Percentiles rank a stretch among this genome's conserved stretches.
Conservation (phyloP, 2,113 vertebrate genomes). For the Uropsilus gracilis region DNA sequence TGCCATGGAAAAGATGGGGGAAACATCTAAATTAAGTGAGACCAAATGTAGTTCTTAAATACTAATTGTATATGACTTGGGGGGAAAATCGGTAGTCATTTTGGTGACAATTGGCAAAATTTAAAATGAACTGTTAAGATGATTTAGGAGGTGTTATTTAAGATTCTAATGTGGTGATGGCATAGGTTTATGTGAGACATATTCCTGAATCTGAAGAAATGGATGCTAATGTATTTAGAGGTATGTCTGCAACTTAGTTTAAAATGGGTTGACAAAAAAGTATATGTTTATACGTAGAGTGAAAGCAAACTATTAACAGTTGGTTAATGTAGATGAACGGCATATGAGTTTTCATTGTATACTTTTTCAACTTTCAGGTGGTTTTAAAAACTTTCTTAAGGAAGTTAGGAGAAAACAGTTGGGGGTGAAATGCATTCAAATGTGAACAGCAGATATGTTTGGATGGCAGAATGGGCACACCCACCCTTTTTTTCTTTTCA, state of each 20-base stretch:
- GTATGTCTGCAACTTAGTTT: conserved; percentile 49
- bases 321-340: background rate
- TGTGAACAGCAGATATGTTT: background rate
- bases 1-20: background rate
- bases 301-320: conserved; percentile 4
- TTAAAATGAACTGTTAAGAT: conserved; percentile 17
- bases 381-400: conserved; percentile 7
- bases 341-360: conserved; percentile 21
- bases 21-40: background rate
- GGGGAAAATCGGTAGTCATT: background rate
- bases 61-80: background rate
- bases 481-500: background rate
- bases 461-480: background rate
- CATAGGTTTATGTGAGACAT: conserved; percentile 5
- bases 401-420: background rate
- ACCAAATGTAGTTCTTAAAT: background rate
- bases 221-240: background rate
- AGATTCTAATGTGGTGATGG: conserved; percentile 10
- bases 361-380: conserved; percentile 23
- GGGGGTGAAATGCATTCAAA: background rate
- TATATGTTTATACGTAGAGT: background rate
- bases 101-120: background rate
- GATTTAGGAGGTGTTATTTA: background rate
- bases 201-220: conserved; percentile 40
- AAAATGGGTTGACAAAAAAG: conserved; percentile 24